These are phyloP conservation scores for Holocentrus rufus DNA, from an alignment of 2,797 vertebrate species.

Conservation along the genomic window DNA sequence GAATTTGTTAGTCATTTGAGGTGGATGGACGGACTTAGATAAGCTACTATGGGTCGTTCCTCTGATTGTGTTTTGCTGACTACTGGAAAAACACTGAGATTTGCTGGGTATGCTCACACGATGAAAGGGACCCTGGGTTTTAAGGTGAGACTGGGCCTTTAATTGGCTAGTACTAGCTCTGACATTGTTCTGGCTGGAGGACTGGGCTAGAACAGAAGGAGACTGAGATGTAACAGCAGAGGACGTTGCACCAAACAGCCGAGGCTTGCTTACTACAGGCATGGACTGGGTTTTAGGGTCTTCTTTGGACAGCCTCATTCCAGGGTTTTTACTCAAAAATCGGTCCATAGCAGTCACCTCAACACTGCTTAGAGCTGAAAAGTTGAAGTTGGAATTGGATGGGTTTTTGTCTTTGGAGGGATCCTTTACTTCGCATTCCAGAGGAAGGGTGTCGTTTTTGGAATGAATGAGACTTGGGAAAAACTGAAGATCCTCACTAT, in stretches of 20 bases:
- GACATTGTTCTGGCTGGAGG: slow-evolving; percentile 45
- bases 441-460: slow-evolving; percentile 71
- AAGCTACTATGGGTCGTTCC: slow-evolving; percentile 64
- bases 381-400: slow-evolving; percentile 62
- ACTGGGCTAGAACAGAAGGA: slow-evolving; percentile 60
- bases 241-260: slow-evolving; percentile 36
- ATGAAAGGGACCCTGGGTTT: slow-evolving; percentile 76
- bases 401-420: slow-evolving; percentile 72
- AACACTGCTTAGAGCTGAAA: slow-evolving; percentile 52
- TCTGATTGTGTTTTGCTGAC: slow-evolving; percentile 65
- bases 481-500: slow-evolving; percentile 79
- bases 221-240: slow-evolving; percentile 59
- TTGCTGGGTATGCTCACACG: slow-evolving; percentile 72
- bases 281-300: slow-evolving; percentile 63
- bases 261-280: slow-evolving; percentile 55
- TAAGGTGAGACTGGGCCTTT: slow-evolving; percentile 72
- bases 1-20: slow-evolving; percentile 74
- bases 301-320: slow-evolving; percentile 70
- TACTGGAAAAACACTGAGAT: slow-evolving; percentile 64
- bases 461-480: slow-evolving; percentile 79
- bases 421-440: slow-evolving; percentile 71
- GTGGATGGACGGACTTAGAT: slow-evolving; percentile 69
- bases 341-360: slow-evolving; percentile 72
- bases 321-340: slow-evolving; percentile 63
- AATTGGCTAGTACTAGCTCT: slow-evolving; percentile 63